These are phyloP conservation scores for Drosophila willistoni DNA, from an alignment of 1,140 invertebrate species.

Conservation along the genomic window DNA sequence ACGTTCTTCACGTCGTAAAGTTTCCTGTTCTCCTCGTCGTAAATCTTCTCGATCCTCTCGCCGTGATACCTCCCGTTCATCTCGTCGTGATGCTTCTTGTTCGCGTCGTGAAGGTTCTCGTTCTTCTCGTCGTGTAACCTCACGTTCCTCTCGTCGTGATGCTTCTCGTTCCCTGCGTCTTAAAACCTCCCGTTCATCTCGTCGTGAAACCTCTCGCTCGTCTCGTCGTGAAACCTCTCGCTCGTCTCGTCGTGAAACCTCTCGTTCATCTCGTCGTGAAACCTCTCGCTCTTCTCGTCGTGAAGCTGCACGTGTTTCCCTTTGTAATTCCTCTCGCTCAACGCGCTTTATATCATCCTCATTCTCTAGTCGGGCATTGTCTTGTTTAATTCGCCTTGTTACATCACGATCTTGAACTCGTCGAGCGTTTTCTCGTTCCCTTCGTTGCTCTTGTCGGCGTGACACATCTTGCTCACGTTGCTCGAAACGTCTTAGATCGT, in stretches of 20 bases:
- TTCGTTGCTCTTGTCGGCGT: neutral
- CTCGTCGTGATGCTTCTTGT: neutral
- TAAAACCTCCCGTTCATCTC: neutral
- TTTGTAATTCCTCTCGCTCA: neutral
- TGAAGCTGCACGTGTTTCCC: neutral
- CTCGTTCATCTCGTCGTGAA: neutral
- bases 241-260: neutral
- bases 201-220: neutral
- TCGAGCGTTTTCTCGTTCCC: neutral
- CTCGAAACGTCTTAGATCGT: neutral
- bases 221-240: neutral
- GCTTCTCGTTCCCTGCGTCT: neutral
- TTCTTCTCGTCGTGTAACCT: neutral
- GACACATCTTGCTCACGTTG: neutral
- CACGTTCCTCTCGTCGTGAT: neutral
- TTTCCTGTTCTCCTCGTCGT: neutral
- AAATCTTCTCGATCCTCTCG: neutral
- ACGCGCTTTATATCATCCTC: neutral
- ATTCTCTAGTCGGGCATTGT: neutral
- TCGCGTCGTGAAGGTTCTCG: neutral
- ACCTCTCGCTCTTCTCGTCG: neutral
- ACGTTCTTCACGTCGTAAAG: neutral
- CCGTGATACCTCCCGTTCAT: neutral
- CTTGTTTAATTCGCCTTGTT: neutral
- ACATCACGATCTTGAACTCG: neutral